A percentile compares a stretch with the other conserved stretches of the same genome.
Conservation (phyloP, 2,888 invertebrate species). For the Timema cristinae region DNA sequence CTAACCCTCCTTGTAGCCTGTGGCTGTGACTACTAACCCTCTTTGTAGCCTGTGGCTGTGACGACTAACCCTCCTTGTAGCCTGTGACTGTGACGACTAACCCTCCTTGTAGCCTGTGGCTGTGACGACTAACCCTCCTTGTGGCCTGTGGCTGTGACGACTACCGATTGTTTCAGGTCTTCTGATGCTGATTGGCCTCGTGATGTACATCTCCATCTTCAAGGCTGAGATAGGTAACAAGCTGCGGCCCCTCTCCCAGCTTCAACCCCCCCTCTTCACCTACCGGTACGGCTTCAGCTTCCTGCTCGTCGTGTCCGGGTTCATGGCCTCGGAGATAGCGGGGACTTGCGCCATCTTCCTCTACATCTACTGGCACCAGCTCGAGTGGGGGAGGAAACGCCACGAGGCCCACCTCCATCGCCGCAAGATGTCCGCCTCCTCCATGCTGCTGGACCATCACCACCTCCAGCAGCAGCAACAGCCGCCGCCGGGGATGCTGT, state of each 20-base stretch:
- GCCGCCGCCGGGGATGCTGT: conserved; percentile 10
- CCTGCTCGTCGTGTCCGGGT: conserved; percentile 78
- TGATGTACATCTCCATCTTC: conserved; percentile 89
- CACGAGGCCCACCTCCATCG: conserved; percentile 27
- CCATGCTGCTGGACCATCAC: conserved; percentile 26
- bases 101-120: no score
- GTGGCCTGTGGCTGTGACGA: no score
- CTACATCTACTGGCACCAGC: conserved; percentile 76
- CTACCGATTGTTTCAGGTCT: conserved; percentile 59
- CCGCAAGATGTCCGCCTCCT: conserved; percentile 28
- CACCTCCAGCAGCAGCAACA: no score
- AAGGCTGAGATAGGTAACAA: conserved; percentile 88
- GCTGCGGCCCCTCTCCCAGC: conserved; percentile 71
- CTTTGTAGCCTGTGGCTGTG: no score
- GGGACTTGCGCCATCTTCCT: conserved; percentile 84
- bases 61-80: no score
- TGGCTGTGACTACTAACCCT: no score
- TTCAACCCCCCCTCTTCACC: conserved; percentile 71
- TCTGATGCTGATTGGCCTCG: conserved; percentile 83
- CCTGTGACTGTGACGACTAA: no score
- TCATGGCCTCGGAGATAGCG: conserved; percentile 77
- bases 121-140: no score
- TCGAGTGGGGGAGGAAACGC: conserved; percentile 51
- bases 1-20: no score
- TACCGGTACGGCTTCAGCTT: conserved; percentile 88